Conservation (phyloP, 2,888 invertebrate genomes). For the Punctoribates punctum region DNA sequence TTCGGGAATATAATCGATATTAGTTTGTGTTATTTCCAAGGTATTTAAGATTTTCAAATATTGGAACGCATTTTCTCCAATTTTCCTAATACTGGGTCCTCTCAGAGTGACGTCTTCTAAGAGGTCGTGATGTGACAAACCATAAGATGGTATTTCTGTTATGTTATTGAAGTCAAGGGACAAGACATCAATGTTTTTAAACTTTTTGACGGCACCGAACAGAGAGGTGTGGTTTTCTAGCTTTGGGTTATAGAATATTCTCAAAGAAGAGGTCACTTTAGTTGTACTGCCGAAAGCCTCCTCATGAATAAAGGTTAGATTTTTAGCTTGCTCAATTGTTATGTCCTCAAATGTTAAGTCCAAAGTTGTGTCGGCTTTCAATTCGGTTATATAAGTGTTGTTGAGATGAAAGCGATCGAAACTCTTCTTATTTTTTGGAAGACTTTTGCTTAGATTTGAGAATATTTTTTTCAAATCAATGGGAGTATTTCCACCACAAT, state of each 20-base stretch:
- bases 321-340: neutral
- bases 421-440: neutral
- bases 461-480: neutral
- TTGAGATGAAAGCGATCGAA: neutral
- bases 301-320: neutral
- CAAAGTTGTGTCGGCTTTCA: neutral
- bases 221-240: neutral
- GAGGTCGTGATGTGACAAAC: neutral
- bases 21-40: neutral
- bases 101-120: neutral
- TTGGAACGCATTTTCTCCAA: neutral
- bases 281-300: neutral
- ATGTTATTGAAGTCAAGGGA: conserved; percentile 1
- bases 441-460: neutral
- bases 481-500: neutral
- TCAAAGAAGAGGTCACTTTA: neutral
- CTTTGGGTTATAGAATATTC: neutral
- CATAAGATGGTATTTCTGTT: neutral
- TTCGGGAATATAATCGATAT: neutral
- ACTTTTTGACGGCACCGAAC: neutral
- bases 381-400: neutral
- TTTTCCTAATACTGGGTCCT: neutral
- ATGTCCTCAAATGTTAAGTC: neutral
- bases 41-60: neutral
- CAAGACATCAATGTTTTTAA: neutral